These are phyloP conservation scores for Larimichthys crocea DNA, from an alignment of 2,113 vertebrate genomes.

Conservation along the genomic window DNA sequence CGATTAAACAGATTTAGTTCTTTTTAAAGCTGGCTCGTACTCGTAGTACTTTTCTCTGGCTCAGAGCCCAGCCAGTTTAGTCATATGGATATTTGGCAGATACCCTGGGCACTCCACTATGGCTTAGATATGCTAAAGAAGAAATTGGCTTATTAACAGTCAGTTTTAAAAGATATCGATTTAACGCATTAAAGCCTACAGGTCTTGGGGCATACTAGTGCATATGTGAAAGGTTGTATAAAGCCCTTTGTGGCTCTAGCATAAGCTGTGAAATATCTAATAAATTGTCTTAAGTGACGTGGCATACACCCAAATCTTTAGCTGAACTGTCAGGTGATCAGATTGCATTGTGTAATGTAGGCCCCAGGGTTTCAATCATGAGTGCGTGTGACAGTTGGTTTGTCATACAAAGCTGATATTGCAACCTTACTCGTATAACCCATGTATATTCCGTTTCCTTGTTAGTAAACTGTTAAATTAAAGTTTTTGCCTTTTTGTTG, in stretches of 20 bases:
- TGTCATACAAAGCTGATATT: too few species aligned
- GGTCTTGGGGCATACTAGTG: not conserved
- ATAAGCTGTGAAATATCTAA: not conserved
- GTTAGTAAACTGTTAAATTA: not conserved
- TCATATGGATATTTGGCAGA: not conserved
- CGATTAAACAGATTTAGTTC: slow-evolving; percentile 28
- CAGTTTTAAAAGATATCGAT: not conserved
- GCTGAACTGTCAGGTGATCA: not conserved
- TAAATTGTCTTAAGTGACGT: too few species aligned
- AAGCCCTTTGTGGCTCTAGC: not conserved
- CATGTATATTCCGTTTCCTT: not conserved
- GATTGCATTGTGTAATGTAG: not conserved
- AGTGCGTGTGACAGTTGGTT: too few species aligned
- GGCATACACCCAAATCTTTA: not conserved
- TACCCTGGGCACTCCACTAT: not conserved
- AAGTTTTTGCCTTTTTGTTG: not conserved
- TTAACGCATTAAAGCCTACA: not conserved
- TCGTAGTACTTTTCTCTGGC: slow-evolving; percentile 23
- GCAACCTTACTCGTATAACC: too few species aligned
- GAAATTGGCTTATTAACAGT: too few species aligned
- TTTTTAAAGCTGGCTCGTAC: slow-evolving; percentile 33
- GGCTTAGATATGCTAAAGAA: not conserved
- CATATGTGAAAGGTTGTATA: not conserved
- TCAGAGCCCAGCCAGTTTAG: not conserved
- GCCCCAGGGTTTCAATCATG: not conserved